phyloP scores from a whole-genome alignment of 2,888 invertebrate species.

The Myathropa florea region DNA sequence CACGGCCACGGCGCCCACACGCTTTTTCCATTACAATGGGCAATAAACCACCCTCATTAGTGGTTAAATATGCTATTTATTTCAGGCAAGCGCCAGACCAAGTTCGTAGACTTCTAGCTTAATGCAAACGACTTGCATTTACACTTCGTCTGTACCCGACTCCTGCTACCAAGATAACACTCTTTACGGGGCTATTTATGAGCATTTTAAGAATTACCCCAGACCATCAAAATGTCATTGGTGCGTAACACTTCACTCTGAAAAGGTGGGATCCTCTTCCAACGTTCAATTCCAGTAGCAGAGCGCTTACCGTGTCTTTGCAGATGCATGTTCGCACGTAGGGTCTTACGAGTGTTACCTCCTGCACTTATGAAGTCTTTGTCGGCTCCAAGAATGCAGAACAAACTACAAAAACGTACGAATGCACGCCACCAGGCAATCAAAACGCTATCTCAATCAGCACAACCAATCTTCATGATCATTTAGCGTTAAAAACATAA shows the following conservation, averaged over 20 bases:
- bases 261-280: not conserved
- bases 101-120: no score
- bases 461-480: constrained; percentile 46
- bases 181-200: no score
- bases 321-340: not conserved
- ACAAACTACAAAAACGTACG: not conserved
- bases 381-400: not conserved
- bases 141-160: no score
- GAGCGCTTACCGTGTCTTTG: not conserved
- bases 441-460: constrained; percentile 26
- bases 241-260: not conserved
- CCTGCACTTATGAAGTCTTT: not conserved
- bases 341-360: not conserved
- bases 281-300: not conserved
- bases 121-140: no score
- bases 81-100: no score
- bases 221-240: not conserved
- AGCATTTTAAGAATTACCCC: not conserved
- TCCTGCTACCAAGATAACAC: no score
- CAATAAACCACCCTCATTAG: no score
- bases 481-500: constrained; percentile 19
- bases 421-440: not conserved
- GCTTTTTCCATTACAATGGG: no score
- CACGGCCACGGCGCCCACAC: no score
- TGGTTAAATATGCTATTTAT: no score